Evolutionary conservation across 2,888 invertebrate genomes (phyloP).

Genomic region (Epistrophella euchroma): DNA sequence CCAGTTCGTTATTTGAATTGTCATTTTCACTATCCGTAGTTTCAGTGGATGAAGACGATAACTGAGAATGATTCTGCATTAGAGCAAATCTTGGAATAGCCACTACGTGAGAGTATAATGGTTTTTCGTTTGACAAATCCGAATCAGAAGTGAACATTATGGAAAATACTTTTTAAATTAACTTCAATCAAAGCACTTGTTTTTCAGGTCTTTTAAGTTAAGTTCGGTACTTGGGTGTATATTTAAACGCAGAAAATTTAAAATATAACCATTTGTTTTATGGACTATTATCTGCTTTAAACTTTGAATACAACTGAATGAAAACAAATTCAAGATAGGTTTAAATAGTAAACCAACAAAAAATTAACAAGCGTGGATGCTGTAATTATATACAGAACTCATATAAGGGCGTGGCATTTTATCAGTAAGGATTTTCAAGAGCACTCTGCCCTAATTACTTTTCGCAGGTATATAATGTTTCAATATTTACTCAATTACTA

Average conservation of each 20-base stretch:
- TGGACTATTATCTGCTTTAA: neutral
- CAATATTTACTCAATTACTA: neutral
- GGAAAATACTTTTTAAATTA: neutral
- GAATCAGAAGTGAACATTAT: conserved; percentile 80
- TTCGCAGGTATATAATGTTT: neutral
- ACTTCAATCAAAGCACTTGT: neutral
- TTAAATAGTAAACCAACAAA: neutral
- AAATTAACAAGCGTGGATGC: neutral
- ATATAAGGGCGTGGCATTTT: neutral
- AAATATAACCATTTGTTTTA: neutral
- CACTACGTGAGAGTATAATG: conserved; percentile 78
- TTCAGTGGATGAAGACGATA: conserved; percentile 79
- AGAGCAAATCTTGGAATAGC: conserved; percentile 77
- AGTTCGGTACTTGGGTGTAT: neutral
- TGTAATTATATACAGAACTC: neutral
- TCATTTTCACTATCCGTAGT: conserved; percentile 85
- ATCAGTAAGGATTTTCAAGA: neutral
- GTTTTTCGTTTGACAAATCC: conserved; percentile 80
- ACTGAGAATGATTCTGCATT: conserved; percentile 82
- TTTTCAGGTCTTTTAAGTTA: neutral
- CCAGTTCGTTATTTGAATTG: conserved; percentile 90
- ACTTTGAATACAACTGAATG: conserved; percentile 10
- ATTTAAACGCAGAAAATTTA: neutral
- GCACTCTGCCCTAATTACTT: neutral
- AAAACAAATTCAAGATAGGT: neutral